Base-by-base conservation (phyloP, 2,113 vertebrate genomes). In the Willisornis vidua region DNA sequence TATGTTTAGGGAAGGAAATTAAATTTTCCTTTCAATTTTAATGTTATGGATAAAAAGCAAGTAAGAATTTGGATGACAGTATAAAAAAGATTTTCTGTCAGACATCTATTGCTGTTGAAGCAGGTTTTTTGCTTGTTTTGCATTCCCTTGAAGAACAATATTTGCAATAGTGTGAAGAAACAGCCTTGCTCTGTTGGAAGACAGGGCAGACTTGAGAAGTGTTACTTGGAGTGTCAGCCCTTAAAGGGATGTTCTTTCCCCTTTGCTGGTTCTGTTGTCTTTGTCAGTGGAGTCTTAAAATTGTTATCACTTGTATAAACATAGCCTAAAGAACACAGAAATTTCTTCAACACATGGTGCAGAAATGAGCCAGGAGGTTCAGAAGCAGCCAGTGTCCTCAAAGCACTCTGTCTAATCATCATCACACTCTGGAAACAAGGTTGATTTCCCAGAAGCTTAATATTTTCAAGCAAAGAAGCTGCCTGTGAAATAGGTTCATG, bases 271-370 rank as follows among this genome's bases (percentile, higher is more conserved):
- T 90, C 68, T 92, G 61, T 87, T 93, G 46, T 92, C 76, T 90
- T 84, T 93, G 92, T 90, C 65, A 78, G 68, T 84, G 46, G 57
- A 81, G 52, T 78, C 61, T 93, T 94, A 55, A 78, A 59, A 93
- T 81, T 90, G 51, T 59, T 95, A 45, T 78, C 83, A 57, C 83
- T 90, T 94, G 80, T 78, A 81, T 78, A 94, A 97, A 94, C 65
- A 86, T 26, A 86, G 55, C 52, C 70, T 92, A 41, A 93, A 65
- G 51, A 94, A 39, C 43, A 81, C 28, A 57, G 49, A 78, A 86
- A 63, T 82, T 82, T 58, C 59, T 91, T 82, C 0, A 0, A 90
- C 65, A 51, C 43, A 22, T 77, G 51, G 63, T 90, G 55, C 39
- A 65, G 62, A 90, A 77, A 1, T 20, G 67, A 76, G 59, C 76